These are phyloP conservation scores for Penaeus chinensis DNA, from an alignment of 1,140 invertebrate genomes.

Conservation along the genomic window DNA sequence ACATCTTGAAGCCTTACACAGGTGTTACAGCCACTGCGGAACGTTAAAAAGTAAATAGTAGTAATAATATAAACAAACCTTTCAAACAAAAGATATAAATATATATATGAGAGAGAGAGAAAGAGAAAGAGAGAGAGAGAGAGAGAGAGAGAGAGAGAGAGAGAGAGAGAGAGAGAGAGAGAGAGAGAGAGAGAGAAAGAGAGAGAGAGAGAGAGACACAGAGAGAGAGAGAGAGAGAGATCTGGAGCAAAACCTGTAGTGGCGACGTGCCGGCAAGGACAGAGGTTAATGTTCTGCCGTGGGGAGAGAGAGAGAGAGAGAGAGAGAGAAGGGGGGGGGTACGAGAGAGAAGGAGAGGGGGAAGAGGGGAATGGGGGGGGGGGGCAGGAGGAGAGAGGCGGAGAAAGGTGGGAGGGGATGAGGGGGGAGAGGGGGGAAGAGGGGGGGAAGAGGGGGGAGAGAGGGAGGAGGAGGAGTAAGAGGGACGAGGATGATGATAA, in stretches of 20 bases:
- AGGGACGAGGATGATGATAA: not conserved
- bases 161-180: constrained; percentile 13
- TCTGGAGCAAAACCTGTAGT: not conserved
- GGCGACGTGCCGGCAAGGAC: not conserved
- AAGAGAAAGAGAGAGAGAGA: constrained; percentile 8
- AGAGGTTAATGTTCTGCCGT: not conserved
- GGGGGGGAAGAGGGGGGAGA: not conserved
- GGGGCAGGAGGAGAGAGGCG: not conserved
- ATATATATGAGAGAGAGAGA: not conserved
- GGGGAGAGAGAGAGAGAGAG: not conserved
- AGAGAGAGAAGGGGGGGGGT: not conserved
- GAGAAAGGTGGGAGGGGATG: not conserved
- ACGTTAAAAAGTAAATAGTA: too few species aligned
- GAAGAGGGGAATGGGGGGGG: not conserved
- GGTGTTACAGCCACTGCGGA: too few species aligned
- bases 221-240: not conserved
- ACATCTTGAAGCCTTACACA: too few species aligned
- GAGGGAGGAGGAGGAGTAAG: not conserved
- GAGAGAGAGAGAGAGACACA: constrained; percentile 1
- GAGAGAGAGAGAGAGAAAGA: constrained; percentile 3
- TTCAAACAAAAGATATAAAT: too few species aligned
- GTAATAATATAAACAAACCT: too few species aligned
- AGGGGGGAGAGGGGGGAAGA: not conserved
- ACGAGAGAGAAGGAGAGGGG: not conserved
- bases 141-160: not conserved